These are phyloP conservation scores for Knipowitschia caucasica DNA, from an alignment of 2,797 vertebrate species.

Conservation along the genomic window DNA sequence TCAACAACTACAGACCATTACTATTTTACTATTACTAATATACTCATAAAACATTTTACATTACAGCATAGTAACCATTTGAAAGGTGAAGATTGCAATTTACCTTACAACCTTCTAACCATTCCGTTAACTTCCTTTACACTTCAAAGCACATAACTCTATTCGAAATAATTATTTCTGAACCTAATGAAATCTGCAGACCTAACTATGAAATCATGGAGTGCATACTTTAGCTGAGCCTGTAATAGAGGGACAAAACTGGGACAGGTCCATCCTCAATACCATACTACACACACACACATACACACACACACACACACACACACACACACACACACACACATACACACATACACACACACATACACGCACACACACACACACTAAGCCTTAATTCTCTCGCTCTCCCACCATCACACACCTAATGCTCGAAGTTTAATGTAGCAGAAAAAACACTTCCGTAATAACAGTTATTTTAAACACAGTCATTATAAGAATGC, in stretches of 20 bases:
- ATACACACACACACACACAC: no score
- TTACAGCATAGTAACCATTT: not conserved
- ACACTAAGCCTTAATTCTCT: conserved; percentile 17
- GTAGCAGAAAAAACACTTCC: conserved; percentile 62
- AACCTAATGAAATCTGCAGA: conserved; percentile 19
- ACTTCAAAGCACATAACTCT: conserved; percentile 21
- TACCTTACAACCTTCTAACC: conserved; percentile 18
- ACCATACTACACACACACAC: no score
- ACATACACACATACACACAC: no score
- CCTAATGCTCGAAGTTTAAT: conserved; percentile 55
- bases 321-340: no score
- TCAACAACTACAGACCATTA: no score
- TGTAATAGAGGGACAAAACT: conserved; percentile 49
- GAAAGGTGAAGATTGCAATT: conserved; percentile 2
- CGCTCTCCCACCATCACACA: conserved; percentile 20
- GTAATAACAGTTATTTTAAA: conserved; percentile 62
- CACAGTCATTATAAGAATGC: conserved; percentile 47
- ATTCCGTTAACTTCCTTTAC: conserved; percentile 16
- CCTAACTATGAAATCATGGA: conserved; percentile 50
- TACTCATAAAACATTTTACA: no score
- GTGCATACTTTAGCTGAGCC: conserved; percentile 44
- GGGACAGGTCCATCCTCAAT: conserved; percentile 46
- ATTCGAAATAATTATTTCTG: conserved; percentile 32
- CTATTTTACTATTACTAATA: no score
- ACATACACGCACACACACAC: no score